Conservation (phyloP, 2,888 invertebrate genomes). For the Sphaeridia pumilis region DNA sequence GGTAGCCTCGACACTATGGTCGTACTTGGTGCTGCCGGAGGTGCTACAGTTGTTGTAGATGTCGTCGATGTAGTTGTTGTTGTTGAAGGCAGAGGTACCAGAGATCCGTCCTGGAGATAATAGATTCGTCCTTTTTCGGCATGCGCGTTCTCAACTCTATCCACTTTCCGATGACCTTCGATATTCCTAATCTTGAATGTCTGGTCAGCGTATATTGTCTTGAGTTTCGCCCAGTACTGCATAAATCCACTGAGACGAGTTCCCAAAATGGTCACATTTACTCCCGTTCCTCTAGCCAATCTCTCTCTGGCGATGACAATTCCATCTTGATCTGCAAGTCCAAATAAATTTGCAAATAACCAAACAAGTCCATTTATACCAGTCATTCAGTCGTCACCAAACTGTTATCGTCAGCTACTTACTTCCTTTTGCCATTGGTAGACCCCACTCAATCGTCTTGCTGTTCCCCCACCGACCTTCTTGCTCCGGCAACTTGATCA, state of each 20-base stretch:
- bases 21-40: constrained; percentile 18
- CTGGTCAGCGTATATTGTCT: constrained; percentile 56
- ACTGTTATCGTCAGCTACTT: too few relatives aligned
- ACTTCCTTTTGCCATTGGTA: constrained; percentile 44
- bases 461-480: constrained; percentile 35
- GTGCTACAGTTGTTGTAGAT: constrained; percentile 14
- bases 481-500: constrained; percentile 50
- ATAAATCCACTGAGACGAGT: constrained; percentile 61
- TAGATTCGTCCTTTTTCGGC: constrained; percentile 65
- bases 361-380: background rate
- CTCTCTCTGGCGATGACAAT: constrained; percentile 47
- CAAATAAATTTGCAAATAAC: too few relatives aligned
- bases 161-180: constrained; percentile 43
- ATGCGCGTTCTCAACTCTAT: constrained; percentile 48
- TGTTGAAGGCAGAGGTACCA: constrained; percentile 65
- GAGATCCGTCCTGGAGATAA: constrained; percentile 59
- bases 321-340: constrained; percentile 30
- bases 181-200: constrained; percentile 49
- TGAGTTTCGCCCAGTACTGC: constrained; percentile 59
- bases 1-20: constrained; percentile 23
- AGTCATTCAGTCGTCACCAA: constrained; percentile 39
- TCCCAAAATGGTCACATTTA: constrained; percentile 66
- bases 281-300: constrained; percentile 64
- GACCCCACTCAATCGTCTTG: constrained; percentile 55
- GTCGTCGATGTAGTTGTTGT: constrained; percentile 48